Evolutionary conservation across 2,888 invertebrate species (phyloP).

Genomic region (Mechanitis mazaeus): DNA sequence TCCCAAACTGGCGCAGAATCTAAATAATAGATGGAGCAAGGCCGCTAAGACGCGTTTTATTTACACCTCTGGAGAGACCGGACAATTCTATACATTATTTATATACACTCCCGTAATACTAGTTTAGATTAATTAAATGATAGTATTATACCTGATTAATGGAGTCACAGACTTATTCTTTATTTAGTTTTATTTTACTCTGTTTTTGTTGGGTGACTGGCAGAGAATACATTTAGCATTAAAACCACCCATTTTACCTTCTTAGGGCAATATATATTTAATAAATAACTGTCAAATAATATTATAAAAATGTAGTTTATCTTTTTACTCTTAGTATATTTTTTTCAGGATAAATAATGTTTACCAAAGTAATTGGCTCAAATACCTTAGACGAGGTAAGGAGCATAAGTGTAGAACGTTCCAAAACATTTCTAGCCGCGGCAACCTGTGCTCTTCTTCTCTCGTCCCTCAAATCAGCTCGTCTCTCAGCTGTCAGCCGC

Average conservation of each 20-base stretch:
- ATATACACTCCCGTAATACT: conserved; percentile 51
- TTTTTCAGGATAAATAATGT: not conserved
- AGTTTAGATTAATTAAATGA: conserved; percentile 29
- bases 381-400: conserved; percentile 95
- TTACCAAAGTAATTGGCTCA: conserved; percentile 6
- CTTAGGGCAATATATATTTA: too few relatives aligned
- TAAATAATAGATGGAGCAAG: conserved; percentile 58
- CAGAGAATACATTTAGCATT: too few relatives aligned
- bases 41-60: conserved; percentile 50
- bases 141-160: too few relatives aligned
- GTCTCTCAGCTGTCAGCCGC: conserved; percentile 88
- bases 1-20: conserved; percentile 45
- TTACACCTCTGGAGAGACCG: conserved; percentile 43
- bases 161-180: too few relatives aligned
- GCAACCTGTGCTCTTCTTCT: conserved; percentile 96
- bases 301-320: too few relatives aligned
- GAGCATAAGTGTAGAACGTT: conserved; percentile 97
- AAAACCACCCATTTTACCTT: too few relatives aligned
- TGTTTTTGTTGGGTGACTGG: too few relatives aligned
- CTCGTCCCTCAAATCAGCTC: conserved; percentile 94
- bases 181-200: too few relatives aligned
- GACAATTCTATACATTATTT: conserved; percentile 52
- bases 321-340: not conserved
- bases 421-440: conserved; percentile 95
- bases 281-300: too few relatives aligned